Conservation (phyloP, 2,797 vertebrate genomes). For the Aselliscus stoliczkanus region DNA sequence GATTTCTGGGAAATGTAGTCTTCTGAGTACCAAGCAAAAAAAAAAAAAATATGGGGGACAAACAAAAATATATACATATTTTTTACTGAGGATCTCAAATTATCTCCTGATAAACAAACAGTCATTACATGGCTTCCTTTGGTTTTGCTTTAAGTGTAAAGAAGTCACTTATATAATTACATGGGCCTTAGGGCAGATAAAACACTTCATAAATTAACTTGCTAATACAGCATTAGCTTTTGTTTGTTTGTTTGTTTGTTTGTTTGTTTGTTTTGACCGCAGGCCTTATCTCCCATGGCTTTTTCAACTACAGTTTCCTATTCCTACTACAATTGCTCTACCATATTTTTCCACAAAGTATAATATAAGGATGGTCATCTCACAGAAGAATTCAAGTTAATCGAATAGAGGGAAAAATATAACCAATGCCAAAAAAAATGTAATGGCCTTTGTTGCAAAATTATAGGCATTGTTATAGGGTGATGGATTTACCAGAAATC, state of each 20-base stretch:
- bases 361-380: background rate
- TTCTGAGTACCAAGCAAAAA: background rate
- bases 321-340: background rate
- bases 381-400: conserved; percentile 7
- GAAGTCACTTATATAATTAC: conserved; percentile 15
- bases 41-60: background rate
- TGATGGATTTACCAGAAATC: background rate
- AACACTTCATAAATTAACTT: background rate
- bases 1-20: conserved; percentile 68
- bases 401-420: background rate
- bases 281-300: background rate
- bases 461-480: background rate
- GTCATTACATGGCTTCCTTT: background rate
- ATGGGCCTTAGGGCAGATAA: background rate
- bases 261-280: background rate
- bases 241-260: background rate
- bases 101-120: background rate
- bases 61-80: background rate
- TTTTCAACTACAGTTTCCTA: conserved; percentile 12
- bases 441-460: background rate
- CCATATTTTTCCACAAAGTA: background rate
- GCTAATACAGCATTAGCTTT: background rate
- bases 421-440: background rate
- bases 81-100: conserved; percentile 2
- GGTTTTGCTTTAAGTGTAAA: conserved; percentile 40